These are phyloP conservation scores for Tetranychus truncatus DNA, from an alignment of 2,888 invertebrate species.

Conservation along the genomic window DNA sequence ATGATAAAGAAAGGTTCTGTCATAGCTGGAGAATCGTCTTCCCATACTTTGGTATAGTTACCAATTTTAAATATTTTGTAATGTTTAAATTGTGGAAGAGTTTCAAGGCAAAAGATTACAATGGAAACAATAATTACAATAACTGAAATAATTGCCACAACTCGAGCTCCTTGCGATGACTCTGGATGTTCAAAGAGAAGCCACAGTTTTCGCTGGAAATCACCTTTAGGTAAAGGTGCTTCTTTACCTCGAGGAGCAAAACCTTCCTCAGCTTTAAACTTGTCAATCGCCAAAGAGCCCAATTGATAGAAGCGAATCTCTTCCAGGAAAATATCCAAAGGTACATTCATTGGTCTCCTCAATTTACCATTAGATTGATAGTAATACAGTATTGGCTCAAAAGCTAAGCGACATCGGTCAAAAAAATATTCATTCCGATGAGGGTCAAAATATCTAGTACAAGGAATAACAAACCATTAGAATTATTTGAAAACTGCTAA, in stretches of 20 bases:
- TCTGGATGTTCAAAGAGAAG: conserved; percentile 97
- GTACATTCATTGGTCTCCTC: conserved; percentile 93
- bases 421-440: conserved; percentile 97
- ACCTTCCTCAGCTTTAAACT: conserved; percentile 85
- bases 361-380: conserved; percentile 95
- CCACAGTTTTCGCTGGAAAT: conserved; percentile 85
- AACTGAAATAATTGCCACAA: conserved; percentile 96
- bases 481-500: not conserved
- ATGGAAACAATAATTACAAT: conserved; percentile 95
- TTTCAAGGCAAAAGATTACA: conserved; percentile 98
- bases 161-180: conserved; percentile 88
- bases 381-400: conserved; percentile 98
- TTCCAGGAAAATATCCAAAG: conserved; percentile 95
- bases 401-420: conserved; percentile 94
- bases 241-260: conserved; percentile 68
- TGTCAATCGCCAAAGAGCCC: conserved; percentile 89
- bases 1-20: conserved; percentile 99
- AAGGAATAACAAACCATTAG: not conserved
- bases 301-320: conserved; percentile 99
- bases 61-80: conserved; percentile 46
- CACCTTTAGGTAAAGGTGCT: conserved; percentile 87
- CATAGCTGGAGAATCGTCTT: conserved; percentile 93
- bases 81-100: conserved; percentile 88
- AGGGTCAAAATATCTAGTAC: conserved; percentile 73
- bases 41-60: conserved; percentile 43